Evolutionary conservation across 2,888 invertebrate genomes (phyloP), one percentile per base, ranked within the genome.

Genomic region (Digitonthophagus gazella): DNA sequence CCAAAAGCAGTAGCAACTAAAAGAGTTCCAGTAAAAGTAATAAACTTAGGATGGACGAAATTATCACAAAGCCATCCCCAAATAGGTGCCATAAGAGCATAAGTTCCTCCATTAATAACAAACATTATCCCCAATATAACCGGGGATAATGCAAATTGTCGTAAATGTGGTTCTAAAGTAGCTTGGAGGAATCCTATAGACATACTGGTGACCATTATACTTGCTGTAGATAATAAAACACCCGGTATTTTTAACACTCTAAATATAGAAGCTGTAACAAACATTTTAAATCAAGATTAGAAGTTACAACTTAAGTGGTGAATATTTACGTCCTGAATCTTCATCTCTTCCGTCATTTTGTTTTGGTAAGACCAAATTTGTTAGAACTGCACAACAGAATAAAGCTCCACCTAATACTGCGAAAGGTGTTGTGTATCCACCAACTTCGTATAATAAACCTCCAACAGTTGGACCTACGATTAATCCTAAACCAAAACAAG

Each of bases 381-480:
- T 91, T 82, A 93, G 85, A 57, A 93, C 82, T 1, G 93, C 92
- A 0, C 92, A 89, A n/a, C 89, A 81, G 79, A 94, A 91, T 0
- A 95, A 84, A 0, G 90, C 85, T 0, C 88, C 87, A 0, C 95
- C 95, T 72, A 94, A 86, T 0, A 93, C 90, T 0, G 90, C 91
- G 77, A 96, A 96, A 0, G 95, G 95, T 2, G 93, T 85, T 0
- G 89, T 87, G 79, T 91, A 95, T 0, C 94, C 94, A 1, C 93
- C 94, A 5, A 89, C 77, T 79, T 89, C 87, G 80, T 91, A 97
- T 0, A 97, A 85, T 0, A 92, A 90, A 0, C 96, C 96, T 0
- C 97, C 97, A 6, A 97, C 87, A 0, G 93, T 93, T 0, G 97
- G 97, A 0, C 97, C 97, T 0, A 94, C 93, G 69, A 96, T 96